Base-by-base conservation (phyloP, 1,140 invertebrate species). In the Lethrus apterus region DNA sequence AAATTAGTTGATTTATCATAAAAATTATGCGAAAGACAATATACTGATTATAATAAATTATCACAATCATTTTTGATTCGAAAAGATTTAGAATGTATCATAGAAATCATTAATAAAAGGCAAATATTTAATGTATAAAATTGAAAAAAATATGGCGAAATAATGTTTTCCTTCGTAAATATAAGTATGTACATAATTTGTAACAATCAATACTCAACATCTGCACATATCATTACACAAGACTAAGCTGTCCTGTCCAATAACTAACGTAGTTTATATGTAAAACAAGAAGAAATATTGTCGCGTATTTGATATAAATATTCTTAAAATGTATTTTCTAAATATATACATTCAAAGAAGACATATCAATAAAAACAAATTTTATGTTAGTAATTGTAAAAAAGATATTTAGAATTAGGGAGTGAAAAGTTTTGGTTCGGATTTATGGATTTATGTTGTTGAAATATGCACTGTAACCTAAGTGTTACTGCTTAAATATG, bases 211-310 rank as follows among this genome's bases (percentile, higher is more conserved):
- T 31, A 31, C 30, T 31, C 30, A 11, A 30, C 49, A 56, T 54
- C 49, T 53, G 56, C 55, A 60, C 58, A 60, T 62, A 60, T 60
- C 58, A 57, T 58, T n/a, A 50, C 51, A 55, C 58, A 58, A 60
- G 59, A 60, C 59, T 62, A 52, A 58, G 58, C 58, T 63, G 60
- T 64, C 53, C 54, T 63, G 60, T 64, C 60, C 60, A 62, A 61
- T 63, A 62, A 59, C 50, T 55, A 59, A 33, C 14, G 19, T 8
- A 34, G 17, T 14, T 18, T 34, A 34, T 34, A 11, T 14, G 13
- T 33, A 15, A 33, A 33, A 33, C 8, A 10, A 18, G 18, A 38
- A 21, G 7, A 21, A 38, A 38, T 33, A 21, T 26, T 26, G 23
- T 32, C 38, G 38, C 54, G 45, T 52, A 56, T 55, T 54, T 54